Base-by-base conservation (phyloP, 1,140 invertebrate species). In the Diabrotica virgifera region DNA sequence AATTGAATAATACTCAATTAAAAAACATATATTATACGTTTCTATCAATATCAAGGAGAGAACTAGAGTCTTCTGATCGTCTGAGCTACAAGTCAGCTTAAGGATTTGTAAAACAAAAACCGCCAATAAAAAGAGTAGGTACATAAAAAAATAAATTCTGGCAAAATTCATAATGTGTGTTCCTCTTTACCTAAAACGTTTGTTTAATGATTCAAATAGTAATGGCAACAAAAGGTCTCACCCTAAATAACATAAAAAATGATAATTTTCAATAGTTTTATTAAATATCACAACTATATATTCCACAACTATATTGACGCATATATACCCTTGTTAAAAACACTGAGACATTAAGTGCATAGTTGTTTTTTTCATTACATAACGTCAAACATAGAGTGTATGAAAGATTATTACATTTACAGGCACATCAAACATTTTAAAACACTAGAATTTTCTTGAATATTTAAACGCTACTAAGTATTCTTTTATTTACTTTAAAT, bases 211-310 rank as follows among this genome's bases (percentile, higher is more conserved):
- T 24, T 24, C 24, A 24, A 24, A 24, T 24, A 24, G 24, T 24
- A 24, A 4, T 24, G 24, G 24, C 24, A 24, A 24, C 24, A 24
- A 24, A 24, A 24, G 24, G 24, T 24, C 24, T 24, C 4, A 24
- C 24, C 24, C 24, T 24, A 24, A 24, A 24, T 24, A 24, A 24
- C 68, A 75, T 62, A 64, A 71, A 72, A 70, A 72, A 70, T 70
- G 69, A 71, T 71, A 53, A 65, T 71, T 63, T 67, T 46, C 40
- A 46, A 46, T 60, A 37, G 13, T 67, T 64, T 72, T 64, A 65
- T 74, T 75, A 73, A 75, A 74, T 76, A 76, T 76, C 75, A 76
- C 75, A 76, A 74, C 75, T 76, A 76, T 75, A 69, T 74, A 69
- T 72, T 66, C 67, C 71, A 73, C 72, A 70, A 75, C 73, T 76